Conservation (phyloP, 2,113 vertebrate genomes). For the Climacteris rufus region DNA sequence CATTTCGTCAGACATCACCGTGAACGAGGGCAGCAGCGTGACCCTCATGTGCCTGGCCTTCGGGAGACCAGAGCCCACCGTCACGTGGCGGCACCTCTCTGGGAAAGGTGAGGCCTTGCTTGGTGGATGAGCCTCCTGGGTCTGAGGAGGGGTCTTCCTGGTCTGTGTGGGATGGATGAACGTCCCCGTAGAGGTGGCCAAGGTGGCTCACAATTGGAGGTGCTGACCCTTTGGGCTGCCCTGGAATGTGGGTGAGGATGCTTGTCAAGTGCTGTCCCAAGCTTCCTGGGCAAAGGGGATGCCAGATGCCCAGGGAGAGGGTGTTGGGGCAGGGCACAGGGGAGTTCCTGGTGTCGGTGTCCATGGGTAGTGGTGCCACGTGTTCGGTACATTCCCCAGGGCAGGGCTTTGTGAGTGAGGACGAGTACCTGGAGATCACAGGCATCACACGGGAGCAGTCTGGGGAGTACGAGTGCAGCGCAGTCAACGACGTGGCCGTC, state of each 20-base stretch:
- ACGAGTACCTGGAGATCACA: conserved; percentile 90
- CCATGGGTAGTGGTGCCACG: not conserved
- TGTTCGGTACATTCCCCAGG: conserved; percentile 59
- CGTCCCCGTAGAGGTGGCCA: accelerated
- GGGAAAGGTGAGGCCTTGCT: conserved; percentile 78
- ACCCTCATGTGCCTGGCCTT: conserved; percentile 91
- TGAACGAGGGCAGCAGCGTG: conserved; percentile 93
- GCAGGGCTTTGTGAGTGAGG: conserved; percentile 85
- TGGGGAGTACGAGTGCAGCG: conserved; percentile 92
- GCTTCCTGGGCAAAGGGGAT: not conserved
- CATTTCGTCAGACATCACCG: conserved; percentile 88
- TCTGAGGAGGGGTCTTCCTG: no score
- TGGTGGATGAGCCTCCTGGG: accelerated
- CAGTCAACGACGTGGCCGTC: conserved; percentile 88
- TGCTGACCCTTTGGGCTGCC: not conserved
- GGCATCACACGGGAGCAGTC: conserved; percentile 92
- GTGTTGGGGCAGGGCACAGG: accelerated
- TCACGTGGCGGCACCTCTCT: conserved; percentile 90
- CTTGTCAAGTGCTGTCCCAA: accelerated
- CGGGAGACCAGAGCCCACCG: conserved; percentile 89
- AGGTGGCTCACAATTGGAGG: not conserved
- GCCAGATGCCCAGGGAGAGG: not conserved
- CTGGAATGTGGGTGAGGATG: not conserved
- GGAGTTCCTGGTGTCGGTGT: not conserved
- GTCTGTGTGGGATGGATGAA: accelerated